A percentile compares a stretch with the other conserved stretches of the same genome.
These are phyloP conservation scores for Leistus spinibarbis DNA, from an alignment of 2,888 invertebrate genomes.

Conservation along the genomic window DNA sequence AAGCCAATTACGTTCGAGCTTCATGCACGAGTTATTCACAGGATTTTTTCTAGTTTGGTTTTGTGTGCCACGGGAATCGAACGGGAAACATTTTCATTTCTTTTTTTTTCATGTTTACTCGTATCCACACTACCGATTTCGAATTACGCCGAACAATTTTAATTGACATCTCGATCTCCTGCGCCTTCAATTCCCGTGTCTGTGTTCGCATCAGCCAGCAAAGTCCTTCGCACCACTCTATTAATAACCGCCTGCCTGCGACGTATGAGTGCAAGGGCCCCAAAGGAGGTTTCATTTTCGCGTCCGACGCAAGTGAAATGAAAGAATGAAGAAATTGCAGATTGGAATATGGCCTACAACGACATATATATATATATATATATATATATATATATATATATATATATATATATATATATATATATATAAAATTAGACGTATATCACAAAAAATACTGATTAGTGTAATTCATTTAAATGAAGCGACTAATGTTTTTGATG, in stretches of 20 bases:
- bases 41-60: conserved; percentile 3
- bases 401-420: too few species aligned
- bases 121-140: conserved; percentile 10
- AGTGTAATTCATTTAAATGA: too few species aligned
- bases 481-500: too few species aligned
- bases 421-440: too few species aligned
- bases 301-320: background rate
- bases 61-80: background rate
- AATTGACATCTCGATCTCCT: conserved; percentile 24
- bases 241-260: background rate
- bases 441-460: too few species aligned
- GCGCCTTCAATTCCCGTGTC: background rate
- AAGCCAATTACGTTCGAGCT: conserved; percentile 25
- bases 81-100: background rate
- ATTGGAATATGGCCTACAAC: too few species aligned
- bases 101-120: conserved; percentile 26
- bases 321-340: background rate
- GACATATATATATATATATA: too few species aligned
- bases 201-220: background rate
- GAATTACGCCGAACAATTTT: conserved; percentile 15
- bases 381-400: too few species aligned
- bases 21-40: conserved; percentile 29
- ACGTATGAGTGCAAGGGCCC: background rate
- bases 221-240: background rate
- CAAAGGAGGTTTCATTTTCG: background rate